Conservation (phyloP, 2,797 vertebrate species). For the Semaprochilodus insignis region DNA sequence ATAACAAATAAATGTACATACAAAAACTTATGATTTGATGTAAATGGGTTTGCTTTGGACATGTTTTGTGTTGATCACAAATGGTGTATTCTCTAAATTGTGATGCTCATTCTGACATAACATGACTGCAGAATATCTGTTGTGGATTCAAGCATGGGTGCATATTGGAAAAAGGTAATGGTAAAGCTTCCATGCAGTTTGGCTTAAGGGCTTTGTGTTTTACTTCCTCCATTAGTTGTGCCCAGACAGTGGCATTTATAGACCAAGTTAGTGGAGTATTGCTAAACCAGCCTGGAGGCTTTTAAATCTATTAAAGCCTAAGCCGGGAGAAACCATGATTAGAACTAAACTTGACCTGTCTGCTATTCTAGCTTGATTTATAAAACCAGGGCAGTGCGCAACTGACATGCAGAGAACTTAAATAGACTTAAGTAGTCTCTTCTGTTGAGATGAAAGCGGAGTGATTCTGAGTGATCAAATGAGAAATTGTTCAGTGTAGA, state of each 20-base stretch:
- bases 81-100: too few species aligned
- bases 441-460: too few species aligned
- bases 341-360: not conserved
- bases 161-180: not conserved
- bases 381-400: not conserved
- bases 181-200: not conserved
- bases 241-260: not conserved
- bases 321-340: not conserved
- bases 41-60: not conserved
- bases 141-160: not conserved
- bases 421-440: too few species aligned
- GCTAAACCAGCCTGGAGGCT: not conserved
- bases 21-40: not conserved
- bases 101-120: not conserved
- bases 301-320: not conserved
- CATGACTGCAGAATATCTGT: not conserved
- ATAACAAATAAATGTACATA: conserved; percentile 38
- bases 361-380: not conserved
- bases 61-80: too few species aligned
- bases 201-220: not conserved
- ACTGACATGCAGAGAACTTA: too few species aligned
- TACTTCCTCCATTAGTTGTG: not conserved
- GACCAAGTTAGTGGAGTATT: not conserved
- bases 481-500: too few species aligned
- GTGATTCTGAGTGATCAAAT: too few species aligned